These are phyloP conservation scores for Scolanthus callimorphus DNA, from an alignment of 92 coral and sea anemone species.

Conservation along the genomic window DNA sequence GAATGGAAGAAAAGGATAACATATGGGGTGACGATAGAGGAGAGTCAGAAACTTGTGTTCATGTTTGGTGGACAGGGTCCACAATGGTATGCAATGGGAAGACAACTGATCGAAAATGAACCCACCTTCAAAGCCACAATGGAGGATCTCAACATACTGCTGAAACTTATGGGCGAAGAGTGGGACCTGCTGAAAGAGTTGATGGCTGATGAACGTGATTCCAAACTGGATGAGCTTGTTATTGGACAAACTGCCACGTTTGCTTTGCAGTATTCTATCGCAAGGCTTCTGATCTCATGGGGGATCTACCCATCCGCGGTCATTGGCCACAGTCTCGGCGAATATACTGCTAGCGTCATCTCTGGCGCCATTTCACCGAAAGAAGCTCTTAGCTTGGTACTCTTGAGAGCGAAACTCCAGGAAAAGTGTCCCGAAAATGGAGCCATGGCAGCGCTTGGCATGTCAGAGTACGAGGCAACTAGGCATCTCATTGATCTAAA, in stretches of 20 bases:
- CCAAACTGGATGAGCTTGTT: slow-evolving; percentile 31
- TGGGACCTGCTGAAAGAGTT: slow-evolving; percentile 68
- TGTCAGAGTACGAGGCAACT: slow-evolving; percentile 51
- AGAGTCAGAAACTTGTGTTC: slow-evolving; percentile 49
- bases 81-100: slow-evolving; percentile 89
- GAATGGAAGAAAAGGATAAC: slow-evolving; percentile 39
- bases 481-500: slow-evolving; percentile 31
- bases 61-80: slow-evolving; percentile 88
- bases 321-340: slow-evolving; percentile 95
- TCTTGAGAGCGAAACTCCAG: slow-evolving; percentile 63
- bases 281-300: slow-evolving; percentile 75
- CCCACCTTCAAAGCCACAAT: slow-evolving; percentile 55
- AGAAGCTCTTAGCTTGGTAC: slow-evolving; percentile 62
- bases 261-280: slow-evolving; percentile 77
- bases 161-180: slow-evolving; percentile 36
- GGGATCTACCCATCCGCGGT: slow-evolving; percentile 80
- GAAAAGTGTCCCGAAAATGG: slow-evolving; percentile 71
- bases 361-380: slow-evolving; percentile 59
- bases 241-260: slow-evolving; percentile 82
- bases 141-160: slow-evolving; percentile 30
- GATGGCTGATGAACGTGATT: slow-evolving; percentile 23
- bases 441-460: slow-evolving; percentile 87
- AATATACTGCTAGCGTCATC: slow-evolving; percentile 77
- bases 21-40: slow-evolving; percentile 19
- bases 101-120: slow-evolving; percentile 59